Evolutionary conservation across 1,140 invertebrate genomes (phyloP).

Genomic region (Danaus plexippus): DNA sequence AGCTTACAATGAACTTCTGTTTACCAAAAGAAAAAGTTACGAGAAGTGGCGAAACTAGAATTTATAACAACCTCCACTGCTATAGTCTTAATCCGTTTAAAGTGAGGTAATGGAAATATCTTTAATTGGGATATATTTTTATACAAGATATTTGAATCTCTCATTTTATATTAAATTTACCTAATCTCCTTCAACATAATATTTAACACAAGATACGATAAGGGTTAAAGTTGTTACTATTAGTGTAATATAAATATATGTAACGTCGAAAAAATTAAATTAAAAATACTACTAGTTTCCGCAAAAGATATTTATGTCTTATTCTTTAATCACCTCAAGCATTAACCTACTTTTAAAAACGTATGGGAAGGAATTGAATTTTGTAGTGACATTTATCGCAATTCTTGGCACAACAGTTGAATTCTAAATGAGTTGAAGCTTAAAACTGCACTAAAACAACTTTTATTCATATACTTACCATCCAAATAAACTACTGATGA

Average conservation of each 20-base stretch:
- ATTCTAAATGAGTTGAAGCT: conserved; percentile 15
- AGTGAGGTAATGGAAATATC: conserved; percentile 19
- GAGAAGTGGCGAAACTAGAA: conserved; percentile 13
- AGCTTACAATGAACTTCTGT: conserved; percentile 17
- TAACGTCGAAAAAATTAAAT: not conserved
- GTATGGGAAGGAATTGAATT: conserved; percentile 16
- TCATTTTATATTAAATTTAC: not conserved
- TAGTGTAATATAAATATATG: not conserved
- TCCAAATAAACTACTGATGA: conserved; percentile 80
- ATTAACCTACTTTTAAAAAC: conserved; percentile 12
- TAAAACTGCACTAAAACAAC: conserved; percentile 10
- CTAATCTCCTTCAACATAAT: not conserved
- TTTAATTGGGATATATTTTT: conserved; percentile 15
- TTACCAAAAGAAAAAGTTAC: conserved; percentile 17
- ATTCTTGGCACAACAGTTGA: conserved; percentile 11
- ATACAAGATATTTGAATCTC: conserved; percentile 4
- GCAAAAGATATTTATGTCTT: not conserved
- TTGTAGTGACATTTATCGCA: conserved; percentile 22
- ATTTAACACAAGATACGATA: not conserved
- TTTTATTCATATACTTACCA: conserved; percentile 74
- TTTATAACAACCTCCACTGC: conserved; percentile 19
- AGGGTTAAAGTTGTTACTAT: not conserved
- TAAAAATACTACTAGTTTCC: not conserved
- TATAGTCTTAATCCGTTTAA: conserved; percentile 18
- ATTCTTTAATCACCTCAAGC: conserved; percentile 8